Evolutionary conservation across 2,113 vertebrate species (phyloP), one percentile per base, ranked within the genome.

Genomic region (Dendrocopos noguchii): DNA sequence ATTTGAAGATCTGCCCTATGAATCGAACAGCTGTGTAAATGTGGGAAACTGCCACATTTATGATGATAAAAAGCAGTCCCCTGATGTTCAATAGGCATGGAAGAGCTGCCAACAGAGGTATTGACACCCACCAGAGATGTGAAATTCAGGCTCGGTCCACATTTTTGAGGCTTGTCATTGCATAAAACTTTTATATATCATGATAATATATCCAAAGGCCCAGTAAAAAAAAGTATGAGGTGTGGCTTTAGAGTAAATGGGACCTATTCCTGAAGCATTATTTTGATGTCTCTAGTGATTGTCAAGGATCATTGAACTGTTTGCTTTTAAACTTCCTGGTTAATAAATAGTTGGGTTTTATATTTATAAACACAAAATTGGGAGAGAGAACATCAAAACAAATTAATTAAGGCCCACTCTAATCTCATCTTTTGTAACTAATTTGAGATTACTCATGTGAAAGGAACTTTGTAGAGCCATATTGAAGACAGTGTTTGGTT

Each of bases 11-110:
- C 44, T 89, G 42, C 46, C 70, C 22, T 50, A 15, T 78, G 77
- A 88, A 79, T 87, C 53, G 63, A 94, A 63, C 76, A 93, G 63
- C 93, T 95, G 87, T 91, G 56, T 84, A 91, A 94, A 95, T 77
- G 73, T 80, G 50, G 77, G 61, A 83, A 93, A 70, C 18, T 75
- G 82, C 47, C 20, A 6, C 64, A 74, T 90, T 80, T 61, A 33
- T 74, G 76, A 33, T 74, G 76, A 18, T 65, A 44, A 59, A 36
- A 88, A 84, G 29, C 16, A 5, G 52, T 61, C 47, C 65, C 3
- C 5, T 56, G 59, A 25, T 46, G 44, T 61, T 56, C 25, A 42
- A 83, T 36, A 47, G n/a, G 25, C 21, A 2, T 63, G 70, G 80
- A 93, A 80, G 44, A 89, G 59, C 39, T 87, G 75, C 57, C 34